Evolutionary conservation across 2,888 invertebrate species (phyloP).

Genomic region (Tiliacea citrago): DNA sequence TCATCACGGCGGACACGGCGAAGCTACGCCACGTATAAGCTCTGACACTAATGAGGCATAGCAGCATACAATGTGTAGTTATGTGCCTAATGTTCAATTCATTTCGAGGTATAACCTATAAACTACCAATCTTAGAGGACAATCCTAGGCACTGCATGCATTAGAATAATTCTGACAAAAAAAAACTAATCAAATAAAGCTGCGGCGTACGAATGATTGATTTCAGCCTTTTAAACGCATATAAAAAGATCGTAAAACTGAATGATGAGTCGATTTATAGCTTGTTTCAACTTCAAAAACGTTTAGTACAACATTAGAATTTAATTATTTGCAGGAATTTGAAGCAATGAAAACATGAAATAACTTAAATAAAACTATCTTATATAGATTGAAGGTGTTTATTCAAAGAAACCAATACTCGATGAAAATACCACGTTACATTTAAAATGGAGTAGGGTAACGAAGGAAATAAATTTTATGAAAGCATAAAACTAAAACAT

Average conservation of each 20-base stretch:
- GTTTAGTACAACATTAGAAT: constrained; percentile 13
- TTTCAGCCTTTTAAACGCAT: constrained; percentile 40
- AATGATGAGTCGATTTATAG: constrained; percentile 40
- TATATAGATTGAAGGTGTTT: constrained; percentile 37
- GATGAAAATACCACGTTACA: constrained; percentile 44
- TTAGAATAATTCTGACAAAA: constrained; percentile 24
- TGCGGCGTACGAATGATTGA: constrained; percentile 47
- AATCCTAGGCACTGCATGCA: constrained; percentile 38
- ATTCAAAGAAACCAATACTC: constrained; percentile 41
- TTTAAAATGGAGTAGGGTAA: constrained; percentile 30
- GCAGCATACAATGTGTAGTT: constrained; percentile 34
- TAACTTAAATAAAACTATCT: constrained; percentile 47
- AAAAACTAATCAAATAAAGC: constrained; percentile 35
- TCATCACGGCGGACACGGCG: constrained; percentile 70
- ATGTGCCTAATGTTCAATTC: constrained; percentile 44
- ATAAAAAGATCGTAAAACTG: constrained; percentile 52
- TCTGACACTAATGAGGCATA: constrained; percentile 53
- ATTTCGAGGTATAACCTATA: constrained; percentile 35
- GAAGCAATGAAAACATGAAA: constrained; percentile 24
- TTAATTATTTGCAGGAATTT: constrained; percentile 14
- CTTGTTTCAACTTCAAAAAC: constrained; percentile 23
- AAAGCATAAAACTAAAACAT: constrained; percentile 57
- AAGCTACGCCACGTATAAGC: constrained; percentile 46
- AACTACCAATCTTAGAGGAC: constrained; percentile 44
- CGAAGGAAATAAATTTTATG: constrained; percentile 48